Percentiles rank a stretch among this genome's conserved stretches.
These are phyloP conservation scores for Catostylus mosaicus DNA, from an alignment of 30 jellyfish, hydroid and myxozoan species.

Conservation along the genomic window DNA sequence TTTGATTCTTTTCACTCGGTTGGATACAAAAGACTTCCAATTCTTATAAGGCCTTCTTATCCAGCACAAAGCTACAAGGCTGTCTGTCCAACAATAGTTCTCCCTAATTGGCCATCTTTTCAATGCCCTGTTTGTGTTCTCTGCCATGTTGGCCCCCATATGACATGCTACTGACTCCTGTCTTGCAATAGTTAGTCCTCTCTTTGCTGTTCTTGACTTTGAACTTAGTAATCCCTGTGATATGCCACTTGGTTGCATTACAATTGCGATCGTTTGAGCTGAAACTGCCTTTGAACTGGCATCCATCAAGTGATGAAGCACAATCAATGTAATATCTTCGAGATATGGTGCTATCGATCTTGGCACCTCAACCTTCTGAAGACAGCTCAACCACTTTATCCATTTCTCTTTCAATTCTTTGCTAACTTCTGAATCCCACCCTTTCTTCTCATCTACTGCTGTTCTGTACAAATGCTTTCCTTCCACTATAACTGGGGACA, in stretches of 20 bases:
- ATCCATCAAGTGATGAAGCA: constrained; percentile 46
- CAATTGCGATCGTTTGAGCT: constrained; percentile 42
- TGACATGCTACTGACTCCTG: constrained; percentile 50
- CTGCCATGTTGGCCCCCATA: constrained; percentile 46
- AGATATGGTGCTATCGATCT: constrained; percentile 34
- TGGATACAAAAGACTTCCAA: constrained; percentile 46
- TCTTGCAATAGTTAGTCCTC: constrained; percentile 54
- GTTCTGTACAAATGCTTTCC: constrained; percentile 34
- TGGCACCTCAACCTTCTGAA: constrained; percentile 20
- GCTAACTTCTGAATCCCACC: constrained; percentile 26
- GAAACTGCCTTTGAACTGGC: constrained; percentile 55
- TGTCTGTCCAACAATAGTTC: constrained; percentile 48
- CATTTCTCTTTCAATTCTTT: constrained; percentile 16
- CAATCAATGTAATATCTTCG: constrained; percentile 19
- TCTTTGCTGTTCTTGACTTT: constrained; percentile 34
- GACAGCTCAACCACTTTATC: constrained; percentile 11
- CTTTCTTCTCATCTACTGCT: constrained; percentile 40
- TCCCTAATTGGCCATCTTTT: constrained; percentile 38
- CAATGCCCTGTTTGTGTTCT: constrained; percentile 28
- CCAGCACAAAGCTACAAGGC: constrained; percentile 44
- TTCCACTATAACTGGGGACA: constrained; percentile 32
- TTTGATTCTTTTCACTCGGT: constrained; percentile 34
- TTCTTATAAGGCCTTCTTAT: constrained; percentile 23
- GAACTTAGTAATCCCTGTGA: constrained; percentile 22
- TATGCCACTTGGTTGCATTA: constrained; percentile 40